A percentile compares a stretch with the other conserved stretches of the same genome.
Conservation (phyloP, 2,113 vertebrate genomes). For the Perca schrenkii region DNA sequence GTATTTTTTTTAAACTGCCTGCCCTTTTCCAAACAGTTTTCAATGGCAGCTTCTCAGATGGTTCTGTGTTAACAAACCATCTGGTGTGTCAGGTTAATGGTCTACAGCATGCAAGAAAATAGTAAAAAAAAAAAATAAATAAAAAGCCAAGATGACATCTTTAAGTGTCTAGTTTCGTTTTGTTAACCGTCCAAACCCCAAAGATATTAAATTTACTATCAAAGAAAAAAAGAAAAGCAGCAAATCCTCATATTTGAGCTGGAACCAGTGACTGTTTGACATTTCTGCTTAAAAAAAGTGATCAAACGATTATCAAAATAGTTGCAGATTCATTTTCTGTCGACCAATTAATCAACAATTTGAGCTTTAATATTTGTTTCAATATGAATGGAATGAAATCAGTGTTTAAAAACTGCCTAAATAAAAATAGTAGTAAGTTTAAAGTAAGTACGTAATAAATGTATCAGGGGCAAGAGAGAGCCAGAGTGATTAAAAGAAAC, state of each 20-base stretch:
- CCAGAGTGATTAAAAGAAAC: constrained; percentile 24
- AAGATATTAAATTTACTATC: neutral
- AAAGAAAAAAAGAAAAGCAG: neutral
- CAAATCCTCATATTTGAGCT: neutral
- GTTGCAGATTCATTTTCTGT: neutral
- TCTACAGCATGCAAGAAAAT: too few species aligned
- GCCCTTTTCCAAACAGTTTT: too few species aligned
- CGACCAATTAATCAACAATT: neutral
- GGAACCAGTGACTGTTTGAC: neutral
- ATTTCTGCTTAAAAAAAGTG: neutral
- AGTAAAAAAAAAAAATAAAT: too few species aligned
- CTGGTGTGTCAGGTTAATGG: too few species aligned
- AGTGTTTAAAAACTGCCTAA: too few species aligned
- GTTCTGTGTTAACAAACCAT: too few species aligned
- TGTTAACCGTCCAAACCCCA: neutral
- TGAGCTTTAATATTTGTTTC: neutral
- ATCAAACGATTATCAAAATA: neutral
- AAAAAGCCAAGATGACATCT: neutral
- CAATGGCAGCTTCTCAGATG: too few species aligned
- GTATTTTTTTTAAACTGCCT: too few species aligned
- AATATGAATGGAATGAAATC: neutral
- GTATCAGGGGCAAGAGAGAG: neutral
- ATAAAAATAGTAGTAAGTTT: too few species aligned
- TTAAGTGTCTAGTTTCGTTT: neutral
- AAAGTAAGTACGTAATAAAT: too few species aligned